Base-by-base conservation (phyloP, 2,888 invertebrate genomes). In the Cosmia trapezina region DNA sequence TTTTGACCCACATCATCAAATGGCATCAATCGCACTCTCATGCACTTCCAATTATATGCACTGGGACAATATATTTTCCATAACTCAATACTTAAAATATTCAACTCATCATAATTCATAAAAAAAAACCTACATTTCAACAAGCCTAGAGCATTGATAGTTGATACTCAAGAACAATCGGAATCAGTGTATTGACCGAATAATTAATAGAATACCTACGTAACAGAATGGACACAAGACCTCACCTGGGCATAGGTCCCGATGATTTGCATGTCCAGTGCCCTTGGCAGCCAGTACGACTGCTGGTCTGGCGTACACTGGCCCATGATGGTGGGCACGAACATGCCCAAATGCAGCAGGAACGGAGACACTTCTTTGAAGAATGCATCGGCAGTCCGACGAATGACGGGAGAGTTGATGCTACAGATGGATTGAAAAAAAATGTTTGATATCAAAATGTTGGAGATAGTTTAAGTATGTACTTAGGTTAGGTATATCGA, bases 231-330 rank as follows among this genome's bases (percentile, higher is more conserved):
- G n/a, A 41, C 0, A 22, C 22, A 56, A 60, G 5, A 28, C 6
- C 73, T 69, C 62, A 98, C 98, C 97, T 98, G 99, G 37, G 99
- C 99, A 93, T 99, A 99, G 9, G 99, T 98, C 78, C 99, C 99
- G 83, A 99, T 97, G 69, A 99, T 98, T 87, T 98, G 97, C 91
- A 98, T 97, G 74, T 97, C 97, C 96, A 98, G 97, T 0, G 98
- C 98, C 83, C 97, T 97, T 0, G 97, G 96, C 57, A 99, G 96
- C 99, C 99, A 99, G 86, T 98, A 96, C 2, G 97, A 97, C 91
- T 98, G 98, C 92, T 99, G 99, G 65, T 99, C 98, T 45, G 97
- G 94, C 0, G 98, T 98, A 60, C 98, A 98, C 93, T 99, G 98
- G 0, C 98, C 98, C 96, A 98, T 97, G 64, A 99, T 96, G 0